Evolutionary conservation across 2,888 invertebrate genomes (phyloP).

Genomic region (Drosophila meridiana): DNA sequence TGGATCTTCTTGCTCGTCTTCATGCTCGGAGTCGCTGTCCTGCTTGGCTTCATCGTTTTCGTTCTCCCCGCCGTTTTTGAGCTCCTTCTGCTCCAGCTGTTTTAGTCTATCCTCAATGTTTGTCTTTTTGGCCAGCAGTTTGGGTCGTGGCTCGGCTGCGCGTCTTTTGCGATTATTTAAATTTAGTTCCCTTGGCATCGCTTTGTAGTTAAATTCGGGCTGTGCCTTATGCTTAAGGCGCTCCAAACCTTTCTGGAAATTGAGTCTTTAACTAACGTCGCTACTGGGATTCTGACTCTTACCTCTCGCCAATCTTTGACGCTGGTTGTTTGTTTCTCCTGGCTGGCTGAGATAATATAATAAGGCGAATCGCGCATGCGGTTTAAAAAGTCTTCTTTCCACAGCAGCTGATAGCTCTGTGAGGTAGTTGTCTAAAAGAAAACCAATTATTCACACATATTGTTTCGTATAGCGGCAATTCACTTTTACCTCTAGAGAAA

Average conservation of each 20-base stretch:
- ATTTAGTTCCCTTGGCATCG: conserved; percentile 88
- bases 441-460: background rate
- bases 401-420: conserved; percentile 89
- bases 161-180: conserved; percentile 73
- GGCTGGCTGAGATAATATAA: conserved; percentile 69
- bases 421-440: conserved; percentile 86
- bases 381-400: conserved; percentile 90
- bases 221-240: conserved; percentile 76
- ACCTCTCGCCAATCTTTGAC: conserved; percentile 68
- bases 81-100: conserved; percentile 89
- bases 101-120: conserved; percentile 86
- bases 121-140: conserved; percentile 63
- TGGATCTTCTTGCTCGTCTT: conserved; percentile 78
- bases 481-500: conserved; percentile 84
- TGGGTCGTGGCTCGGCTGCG: conserved; percentile 39
- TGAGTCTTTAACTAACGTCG: background rate
- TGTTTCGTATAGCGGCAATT: no score
- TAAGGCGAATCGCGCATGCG: conserved; percentile 89
- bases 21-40: conserved; percentile 86
- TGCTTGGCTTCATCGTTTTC: conserved; percentile 87
- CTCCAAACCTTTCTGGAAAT: conserved; percentile 72
- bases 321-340: conserved; percentile 42
- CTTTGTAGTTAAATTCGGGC: conserved; percentile 86
- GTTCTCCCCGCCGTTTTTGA: conserved; percentile 85
- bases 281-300: no score